Base-by-base conservation (phyloP, 2,888 invertebrate species). In the Drosophila subquinaria region DNA sequence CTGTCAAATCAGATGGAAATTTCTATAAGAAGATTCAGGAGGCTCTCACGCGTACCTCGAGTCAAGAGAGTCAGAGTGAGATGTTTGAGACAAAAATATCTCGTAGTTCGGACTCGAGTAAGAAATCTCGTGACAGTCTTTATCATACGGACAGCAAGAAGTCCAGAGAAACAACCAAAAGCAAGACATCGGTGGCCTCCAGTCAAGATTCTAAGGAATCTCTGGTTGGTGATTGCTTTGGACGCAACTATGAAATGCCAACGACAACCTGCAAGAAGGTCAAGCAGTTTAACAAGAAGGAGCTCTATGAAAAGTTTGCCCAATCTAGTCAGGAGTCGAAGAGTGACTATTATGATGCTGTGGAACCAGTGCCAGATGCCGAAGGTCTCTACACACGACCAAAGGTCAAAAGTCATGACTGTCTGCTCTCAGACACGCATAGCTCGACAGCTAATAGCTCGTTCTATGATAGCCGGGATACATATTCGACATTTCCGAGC, bases 11-110 rank as follows among this genome's bases (percentile, higher is more conserved):
- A 0, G 96, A 96, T 88, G 96, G 96, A 3, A 95, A 94, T 82
- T 96, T 95, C 90, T 96, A 96, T 83, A 95, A 95, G 85, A 95
- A 95, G 84, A 95, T 95, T 66, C 95, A 95, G 87, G 94, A 95
- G 35, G 94, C 94, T 1, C 94, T 95, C 30, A 95, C 95, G 0
- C 93, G 95, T 47, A 95, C 95, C 9, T 96, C 96, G 1, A 96
- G 96, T 89, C 94, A 95, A 79, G 96, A 96, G 88, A 96, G 95
- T 23, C 95, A 94, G 81, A 95, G 95, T 76, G 96, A 96, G 88
- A 94, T 95, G 81, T 95, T 95, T 83, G 95, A 96, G 86, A 94
- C 95, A 0, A 95, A 95, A 92, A 92, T 94, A 51, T 94, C 95
- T 1, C 95, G 95, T 88, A 95, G 95, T 75, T 95, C 95, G 63